phyloP scores from a whole-genome alignment of 2,888 invertebrate species.

The Nephrotoma appendiculata region DNA sequence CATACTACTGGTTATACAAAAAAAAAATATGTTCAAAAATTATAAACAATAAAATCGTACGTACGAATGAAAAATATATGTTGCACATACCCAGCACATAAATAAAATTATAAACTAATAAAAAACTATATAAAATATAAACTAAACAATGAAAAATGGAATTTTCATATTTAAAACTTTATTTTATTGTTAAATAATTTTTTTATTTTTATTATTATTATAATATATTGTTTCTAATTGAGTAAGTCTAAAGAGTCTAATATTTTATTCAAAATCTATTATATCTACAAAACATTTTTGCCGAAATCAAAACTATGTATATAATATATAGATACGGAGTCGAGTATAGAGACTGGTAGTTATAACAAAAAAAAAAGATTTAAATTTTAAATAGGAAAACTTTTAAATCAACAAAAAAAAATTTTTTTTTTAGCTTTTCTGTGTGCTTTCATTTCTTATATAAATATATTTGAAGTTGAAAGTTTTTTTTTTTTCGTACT shows the following conservation, averaged over 20 bases:
- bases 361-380: background rate
- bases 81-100: background rate
- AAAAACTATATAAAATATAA: background rate
- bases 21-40: background rate
- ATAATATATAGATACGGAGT: background rate
- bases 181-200: background rate
- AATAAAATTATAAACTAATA: background rate
- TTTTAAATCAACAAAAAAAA: background rate
- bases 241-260: background rate
- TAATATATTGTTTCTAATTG: background rate
- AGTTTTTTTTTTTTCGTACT: background rate
- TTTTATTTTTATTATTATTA: background rate
- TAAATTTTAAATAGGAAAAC: background rate
- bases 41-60: background rate
- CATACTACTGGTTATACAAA: background rate
- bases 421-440: background rate
- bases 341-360: background rate
- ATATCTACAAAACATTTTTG: background rate
- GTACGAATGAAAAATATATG: background rate
- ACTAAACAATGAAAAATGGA: background rate
- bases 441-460: background rate
- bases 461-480: background rate
- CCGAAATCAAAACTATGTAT: background rate
- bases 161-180: background rate
- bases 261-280: background rate